Evolutionary conservation across 2,113 vertebrate species (phyloP), one percentile per base, ranked within the genome.

Genomic region (Lota lota): DNA sequence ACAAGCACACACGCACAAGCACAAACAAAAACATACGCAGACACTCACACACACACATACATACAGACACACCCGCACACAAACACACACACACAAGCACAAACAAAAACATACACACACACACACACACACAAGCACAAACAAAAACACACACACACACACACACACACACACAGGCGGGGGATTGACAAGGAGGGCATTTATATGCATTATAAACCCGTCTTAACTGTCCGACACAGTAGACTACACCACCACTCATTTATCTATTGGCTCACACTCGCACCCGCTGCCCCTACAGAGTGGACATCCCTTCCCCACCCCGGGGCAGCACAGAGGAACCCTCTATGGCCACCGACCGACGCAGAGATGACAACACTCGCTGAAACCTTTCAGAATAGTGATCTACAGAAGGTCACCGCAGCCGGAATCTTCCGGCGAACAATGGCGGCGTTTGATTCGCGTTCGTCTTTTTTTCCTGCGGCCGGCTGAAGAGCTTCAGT

Each of bases 361-460:
- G 5, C 72, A 84, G 76, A 88, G 84, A 87, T 85, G 85, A 85
- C 88, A 87, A 85, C 69, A 77, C 77, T 85, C 72, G 61, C 77
- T 80, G 79, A 84, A 84, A 86, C 80, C 88, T 88, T 86, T 54
- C 53, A 83, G 75, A 77, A 88, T 84, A 87, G 76, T 10, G 80
- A 82, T 88, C 80, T 76, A 70, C 81, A 77, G 69, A 86, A 84
- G 88, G 88, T 90, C 88, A 82, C 40, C 19, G 75, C 80, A 51
- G 66, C 79, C 67, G 81, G 82, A 81, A 85, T 88, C 83, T 80
- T 69, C 79, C 15, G 28, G 69, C 12, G 72, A 78, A 90, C 88
- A 90, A 89, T 75, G 85, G 77, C 40, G 78, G 53, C 86, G 79
- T 90, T 89, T 88, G 68, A 88, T 89, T 86, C 83, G 67, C 12